Base-by-base conservation (phyloP, 1,140 invertebrate species). In the Drosophila willistoni region DNA sequence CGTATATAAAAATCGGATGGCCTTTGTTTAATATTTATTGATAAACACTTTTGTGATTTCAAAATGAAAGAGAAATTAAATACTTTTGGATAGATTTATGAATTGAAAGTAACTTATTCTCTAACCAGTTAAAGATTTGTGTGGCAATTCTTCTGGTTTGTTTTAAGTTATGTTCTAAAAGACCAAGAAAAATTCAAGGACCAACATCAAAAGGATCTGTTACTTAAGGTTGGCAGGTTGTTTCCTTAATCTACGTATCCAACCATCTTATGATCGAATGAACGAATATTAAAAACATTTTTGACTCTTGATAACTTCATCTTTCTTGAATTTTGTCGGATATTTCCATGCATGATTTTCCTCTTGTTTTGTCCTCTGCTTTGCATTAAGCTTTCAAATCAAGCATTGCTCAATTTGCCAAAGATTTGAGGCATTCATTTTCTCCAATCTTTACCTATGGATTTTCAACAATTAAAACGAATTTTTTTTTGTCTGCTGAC, bases 341-440 rank as follows among this genome's bases (percentile, higher is more conserved):
- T 22, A 64, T 22, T 44, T 7, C 1, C 7, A 9, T 2, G 2
- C 0, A 44, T 72, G 33, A 55, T 55, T 10, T 44, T n/a, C 1
- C 25, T n/a, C 39, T 44, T 19, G 17, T 25, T 22, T 4, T 25
- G 22, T 0, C 22, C 12, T 36, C 19, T 56, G 29, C 44, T 39
- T 13, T 39, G 3, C 12, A 39, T 71, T 29, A 60, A 42, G 69
- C 75, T 69, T 76, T 64, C 9, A 51, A 19, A 14, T 19, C 56
- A 59, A 59, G 71, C 74, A 77, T 71, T 77, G 75, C 74, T 77
- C 75, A 77, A 77, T 77, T 77, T 77, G 74, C 66, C 61, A 66
- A 55, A 64, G 42, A 65, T 39, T 65, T 61, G 66, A 56, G 54
- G 71, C 73, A 69, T 74, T 77, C 73, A 61, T 70, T 77, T 61